These are phyloP conservation scores for Pelecanus crispus DNA, from an alignment of 2,113 vertebrate genomes.

Conservation along the genomic window DNA sequence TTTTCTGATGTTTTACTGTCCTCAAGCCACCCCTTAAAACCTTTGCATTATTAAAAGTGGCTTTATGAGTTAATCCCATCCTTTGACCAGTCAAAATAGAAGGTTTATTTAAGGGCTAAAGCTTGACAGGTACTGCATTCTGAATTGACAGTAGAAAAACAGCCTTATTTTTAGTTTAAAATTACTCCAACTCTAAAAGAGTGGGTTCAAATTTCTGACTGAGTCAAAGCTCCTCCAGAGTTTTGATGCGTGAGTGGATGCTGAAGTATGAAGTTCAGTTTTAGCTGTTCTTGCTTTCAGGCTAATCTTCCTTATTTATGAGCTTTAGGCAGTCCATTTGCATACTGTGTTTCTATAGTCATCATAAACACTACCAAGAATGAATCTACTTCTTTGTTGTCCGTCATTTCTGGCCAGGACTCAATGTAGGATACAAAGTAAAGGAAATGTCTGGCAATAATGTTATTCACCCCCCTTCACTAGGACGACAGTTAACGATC, in stretches of 20 bases:
- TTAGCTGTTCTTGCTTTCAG: background rate
- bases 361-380: conserved; percentile 23
- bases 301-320: background rate
- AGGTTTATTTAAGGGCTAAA: background rate
- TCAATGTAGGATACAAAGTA: background rate
- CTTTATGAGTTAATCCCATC: background rate
- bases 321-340: background rate
- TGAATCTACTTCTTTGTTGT: conserved; percentile 47
- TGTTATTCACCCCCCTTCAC: conserved; percentile 75
- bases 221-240: background rate
- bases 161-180: conserved; percentile 9
- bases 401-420: background rate
- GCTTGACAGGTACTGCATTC: background rate
- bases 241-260: background rate
- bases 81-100: background rate
- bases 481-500: conserved; percentile 97
- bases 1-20: background rate
- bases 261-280: background rate
- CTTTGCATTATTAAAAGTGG: background rate
- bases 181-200: background rate
- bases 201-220: background rate
- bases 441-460: conserved; percentile 69
- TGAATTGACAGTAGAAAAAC: conserved; percentile 1
- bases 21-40: background rate
- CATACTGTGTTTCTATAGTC: background rate